A percentile compares a stretch with the other conserved stretches of the same genome.
These are phyloP conservation scores for Plectus sambesii DNA, from an alignment of 1,140 invertebrate genomes.

Conservation along the genomic window DNA sequence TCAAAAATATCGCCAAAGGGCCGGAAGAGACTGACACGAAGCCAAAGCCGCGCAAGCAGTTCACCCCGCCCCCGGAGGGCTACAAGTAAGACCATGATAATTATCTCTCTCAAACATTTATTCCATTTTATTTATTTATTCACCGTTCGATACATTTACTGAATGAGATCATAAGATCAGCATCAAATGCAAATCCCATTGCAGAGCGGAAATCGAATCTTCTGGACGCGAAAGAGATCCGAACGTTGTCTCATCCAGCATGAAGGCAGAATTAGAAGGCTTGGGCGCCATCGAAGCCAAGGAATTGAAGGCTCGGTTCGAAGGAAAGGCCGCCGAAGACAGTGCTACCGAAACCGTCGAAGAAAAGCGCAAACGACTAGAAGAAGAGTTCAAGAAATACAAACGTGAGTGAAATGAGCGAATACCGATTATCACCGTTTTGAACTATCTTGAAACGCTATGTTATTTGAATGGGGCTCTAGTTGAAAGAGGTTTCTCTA, in stretches of 20 bases:
- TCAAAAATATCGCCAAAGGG: conserved; percentile 42
- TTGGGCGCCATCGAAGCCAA: conserved; percentile 23
- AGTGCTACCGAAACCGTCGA: conserved; percentile 24
- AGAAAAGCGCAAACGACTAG: conserved; percentile 33
- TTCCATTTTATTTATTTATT: too few relatives aligned
- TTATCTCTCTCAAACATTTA: background rate
- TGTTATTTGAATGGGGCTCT: too few relatives aligned
- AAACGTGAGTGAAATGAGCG: conserved; percentile 30
- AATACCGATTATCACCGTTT: too few relatives aligned
- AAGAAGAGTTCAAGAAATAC: conserved; percentile 43
- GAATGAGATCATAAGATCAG: too few relatives aligned
- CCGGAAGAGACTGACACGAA: conserved; percentile 28
- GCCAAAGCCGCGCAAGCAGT: conserved; percentile 29
- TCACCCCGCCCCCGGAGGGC: conserved; percentile 12
- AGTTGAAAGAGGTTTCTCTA: too few relatives aligned
- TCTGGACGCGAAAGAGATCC: too few relatives aligned
- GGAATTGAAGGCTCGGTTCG: conserved; percentile 25
- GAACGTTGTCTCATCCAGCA: background rate
- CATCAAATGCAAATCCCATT: too few relatives aligned
- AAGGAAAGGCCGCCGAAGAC: conserved; percentile 13
- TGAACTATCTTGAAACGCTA: too few relatives aligned
- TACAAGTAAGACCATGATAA: background rate
- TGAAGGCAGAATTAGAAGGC: conserved; percentile 17
- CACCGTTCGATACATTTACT: too few relatives aligned
- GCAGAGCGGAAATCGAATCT: too few relatives aligned